phyloP scores from a whole-genome alignment of 2,888 invertebrate genomes.

The Scrobipalpa costella region DNA sequence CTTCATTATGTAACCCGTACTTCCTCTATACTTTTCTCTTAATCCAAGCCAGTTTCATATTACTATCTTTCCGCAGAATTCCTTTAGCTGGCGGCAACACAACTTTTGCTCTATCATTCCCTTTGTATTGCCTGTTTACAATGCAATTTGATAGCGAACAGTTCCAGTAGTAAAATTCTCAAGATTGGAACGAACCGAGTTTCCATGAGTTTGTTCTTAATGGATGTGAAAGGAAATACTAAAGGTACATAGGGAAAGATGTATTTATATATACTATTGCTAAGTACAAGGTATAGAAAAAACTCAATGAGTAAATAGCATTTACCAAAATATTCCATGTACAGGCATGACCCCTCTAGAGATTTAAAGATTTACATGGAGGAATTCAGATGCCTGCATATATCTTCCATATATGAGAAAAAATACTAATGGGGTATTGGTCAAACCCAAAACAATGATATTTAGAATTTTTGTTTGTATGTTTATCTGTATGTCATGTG shows the following conservation, averaged over 20 bases:
- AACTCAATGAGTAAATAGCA: too few species aligned
- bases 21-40: background rate
- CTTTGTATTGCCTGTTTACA: constrained; percentile 29
- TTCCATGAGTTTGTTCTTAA: constrained; percentile 9
- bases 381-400: too few species aligned
- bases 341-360: too few species aligned
- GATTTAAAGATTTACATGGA: too few species aligned
- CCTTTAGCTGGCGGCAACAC: constrained; percentile 30
- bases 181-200: constrained; percentile 8
- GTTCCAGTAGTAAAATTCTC: constrained; percentile 2
- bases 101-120: constrained; percentile 28
- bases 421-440: too few species aligned
- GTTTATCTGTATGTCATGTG: too few species aligned
- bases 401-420: too few species aligned
- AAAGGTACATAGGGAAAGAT: too few species aligned
- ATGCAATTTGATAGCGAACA: constrained; percentile 24
- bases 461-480: too few species aligned
- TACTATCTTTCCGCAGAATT: constrained; percentile 33
- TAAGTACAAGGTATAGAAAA: background rate
- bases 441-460: too few species aligned
- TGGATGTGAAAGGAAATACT: background rate
- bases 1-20: background rate
- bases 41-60: constrained; percentile 29
- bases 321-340: too few species aligned
- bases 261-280: background rate